Base-by-base conservation (phyloP, 2,797 vertebrate species). In the Muraenolepis orangiensis region DNA sequence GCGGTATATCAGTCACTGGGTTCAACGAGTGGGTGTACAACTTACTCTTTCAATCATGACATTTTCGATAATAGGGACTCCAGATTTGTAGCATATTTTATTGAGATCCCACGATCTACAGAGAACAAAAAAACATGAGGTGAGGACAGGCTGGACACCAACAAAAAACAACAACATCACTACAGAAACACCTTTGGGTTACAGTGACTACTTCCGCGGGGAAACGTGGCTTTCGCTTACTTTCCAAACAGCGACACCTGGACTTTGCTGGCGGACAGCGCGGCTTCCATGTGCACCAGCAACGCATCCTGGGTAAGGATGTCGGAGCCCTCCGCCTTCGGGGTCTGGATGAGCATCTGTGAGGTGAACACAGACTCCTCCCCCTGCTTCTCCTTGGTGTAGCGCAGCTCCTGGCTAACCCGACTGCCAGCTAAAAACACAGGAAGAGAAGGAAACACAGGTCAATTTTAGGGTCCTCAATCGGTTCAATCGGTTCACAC, bases 71-170 rank as follows among this genome's bases (percentile, higher is more conserved):
- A 99, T 95, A 73, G 98, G 97, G 57, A 99, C 94, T 78, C 98
- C 98, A 0, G 97, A 98, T 91, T 99, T 99, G 91, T 98, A 99
- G 91, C 98, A 99, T 90, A 99, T 97, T 95, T 99, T 99, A 90
- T 99, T 99, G 84, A 99, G 93, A 93, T 99, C 97, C 98, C 98
- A 99, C 0, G 96, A 97, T 89, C 98, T 99, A 83, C 20, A 75
- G 86, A 76, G 76, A 75, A 74, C 71, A 68, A 29, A 67, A 2
- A 28, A 31, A n/a, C n/a, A n/a, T n/a, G 28, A 67, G 26, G 7
- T 16, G 6, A 57, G 51, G 51, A 28, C 12, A 7, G 29, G 26
- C 10, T 67, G 66, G 26, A 28, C 14, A 14, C 1, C 66, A 67
- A 13, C 64, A 11, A 5, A 23, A n/a, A 26, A 4, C n/a, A 28